These are phyloP conservation scores for Neomorphus geoffroyi DNA, from an alignment of 2,797 vertebrate species.

Conservation along the genomic window DNA sequence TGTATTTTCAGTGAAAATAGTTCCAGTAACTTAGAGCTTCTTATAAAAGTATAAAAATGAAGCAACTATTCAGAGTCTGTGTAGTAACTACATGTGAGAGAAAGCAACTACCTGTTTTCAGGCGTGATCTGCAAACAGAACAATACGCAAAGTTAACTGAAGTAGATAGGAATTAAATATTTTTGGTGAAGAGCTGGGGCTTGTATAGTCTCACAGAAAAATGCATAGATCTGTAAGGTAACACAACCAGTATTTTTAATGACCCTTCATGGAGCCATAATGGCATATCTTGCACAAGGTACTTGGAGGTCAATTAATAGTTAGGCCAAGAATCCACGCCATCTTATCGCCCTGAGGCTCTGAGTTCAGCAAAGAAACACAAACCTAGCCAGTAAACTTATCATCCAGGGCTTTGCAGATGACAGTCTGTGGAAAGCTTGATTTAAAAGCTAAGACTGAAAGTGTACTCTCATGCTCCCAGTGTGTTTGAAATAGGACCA, in stretches of 20 bases:
- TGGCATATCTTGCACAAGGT: background rate
- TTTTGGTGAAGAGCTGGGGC: background rate
- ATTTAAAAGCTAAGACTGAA: constrained; percentile 43
- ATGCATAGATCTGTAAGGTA: background rate
- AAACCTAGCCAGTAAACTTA: constrained; percentile 35
- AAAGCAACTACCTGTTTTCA: background rate
- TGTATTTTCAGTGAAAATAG: constrained; percentile 9
- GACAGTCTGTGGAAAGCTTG: constrained; percentile 46
- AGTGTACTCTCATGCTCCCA: constrained; percentile 21
- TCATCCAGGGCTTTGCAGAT: constrained; percentile 42
- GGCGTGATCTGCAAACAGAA: background rate
- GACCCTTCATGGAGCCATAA: background rate
- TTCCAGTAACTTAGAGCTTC: constrained; percentile 1
- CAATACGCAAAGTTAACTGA: background rate
- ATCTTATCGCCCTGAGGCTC: background rate
- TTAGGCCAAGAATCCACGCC: background rate
- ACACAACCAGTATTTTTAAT: background rate
- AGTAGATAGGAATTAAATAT: background rate
- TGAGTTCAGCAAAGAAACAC: constrained; percentile 34
- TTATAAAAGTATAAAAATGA: background rate
- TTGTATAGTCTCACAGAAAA: background rate
- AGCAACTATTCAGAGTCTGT: constrained; percentile 8
- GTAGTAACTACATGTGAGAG: background rate
- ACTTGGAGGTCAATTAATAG: constrained; percentile 24
- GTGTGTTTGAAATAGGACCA: constrained; percentile 19